Conservation (phyloP, 2,797 vertebrate species). For the Melanotaenia trifasciata region DNA sequence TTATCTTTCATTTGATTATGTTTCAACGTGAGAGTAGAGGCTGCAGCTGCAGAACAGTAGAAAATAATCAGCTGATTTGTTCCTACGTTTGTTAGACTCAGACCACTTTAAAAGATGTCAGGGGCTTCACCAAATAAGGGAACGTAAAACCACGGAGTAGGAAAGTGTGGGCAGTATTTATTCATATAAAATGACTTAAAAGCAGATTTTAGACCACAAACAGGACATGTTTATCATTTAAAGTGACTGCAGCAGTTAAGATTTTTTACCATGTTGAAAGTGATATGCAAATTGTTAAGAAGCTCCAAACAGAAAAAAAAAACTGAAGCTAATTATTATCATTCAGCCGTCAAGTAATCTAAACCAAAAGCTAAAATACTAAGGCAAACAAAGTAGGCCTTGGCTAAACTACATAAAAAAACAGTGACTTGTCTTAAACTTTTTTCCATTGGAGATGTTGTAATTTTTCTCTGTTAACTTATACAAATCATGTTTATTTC, state of each 20-base stretch:
- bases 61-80: background rate
- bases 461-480: conserved; percentile 1
- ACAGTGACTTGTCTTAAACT: too few species aligned
- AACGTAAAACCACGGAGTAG: background rate
- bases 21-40: background rate
- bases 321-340: too few species aligned
- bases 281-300: too few species aligned
- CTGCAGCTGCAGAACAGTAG: background rate
- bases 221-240: too few species aligned
- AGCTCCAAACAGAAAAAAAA: too few species aligned
- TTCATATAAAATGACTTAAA: background rate
- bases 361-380: too few species aligned
- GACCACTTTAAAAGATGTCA: background rate
- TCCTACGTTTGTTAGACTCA: background rate
- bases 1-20: background rate
- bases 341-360: too few species aligned
- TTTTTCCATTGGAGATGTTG: background rate
- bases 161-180: background rate
- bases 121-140: background rate
- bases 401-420: too few species aligned
- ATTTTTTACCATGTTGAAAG: too few species aligned
- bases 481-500: background rate
- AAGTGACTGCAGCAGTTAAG: too few species aligned
- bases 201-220: too few species aligned
- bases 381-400: background rate